Evolutionary conservation across 1,140 invertebrate species (phyloP).

Genomic region (Thaumetopoea pityocampa): DNA sequence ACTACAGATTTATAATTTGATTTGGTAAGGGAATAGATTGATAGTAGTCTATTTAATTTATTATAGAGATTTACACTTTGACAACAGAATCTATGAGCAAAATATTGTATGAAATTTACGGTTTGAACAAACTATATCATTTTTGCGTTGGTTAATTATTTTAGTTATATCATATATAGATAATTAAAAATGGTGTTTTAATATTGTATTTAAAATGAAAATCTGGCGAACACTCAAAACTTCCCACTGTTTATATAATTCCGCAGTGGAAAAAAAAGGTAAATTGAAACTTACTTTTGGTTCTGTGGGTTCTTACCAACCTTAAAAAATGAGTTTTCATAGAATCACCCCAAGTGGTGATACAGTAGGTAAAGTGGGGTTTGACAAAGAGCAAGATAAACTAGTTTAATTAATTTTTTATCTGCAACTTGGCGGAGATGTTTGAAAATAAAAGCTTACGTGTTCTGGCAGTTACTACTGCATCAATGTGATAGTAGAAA

Average conservation of each 20-base stretch:
- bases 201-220: background rate
- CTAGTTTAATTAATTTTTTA: background rate
- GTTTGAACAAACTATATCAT: too few relatives aligned
- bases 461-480: background rate
- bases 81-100: too few relatives aligned
- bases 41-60: too few relatives aligned
- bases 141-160: too few relatives aligned
- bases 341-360: conserved; percentile 13
- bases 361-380: conserved; percentile 11
- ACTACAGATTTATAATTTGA: too few relatives aligned
- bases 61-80: too few relatives aligned
- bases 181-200: too few relatives aligned
- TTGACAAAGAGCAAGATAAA: conserved; percentile 6
- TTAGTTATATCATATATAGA: too few relatives aligned
- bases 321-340: conserved; percentile 12
- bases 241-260: conserved; percentile 2
- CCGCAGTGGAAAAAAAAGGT: background rate
- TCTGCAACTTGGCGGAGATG: background rate
- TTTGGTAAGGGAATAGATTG: too few relatives aligned
- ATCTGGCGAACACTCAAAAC: background rate
- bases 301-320: conserved; percentile 9
- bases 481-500: conserved; percentile 1
- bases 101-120: too few relatives aligned
- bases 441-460: conserved; percentile 1
- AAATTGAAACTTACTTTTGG: conserved; percentile 1